phyloP scores from a whole-genome alignment of 2,797 vertebrate genomes.

The Phyllotis vaccarum region DNA sequence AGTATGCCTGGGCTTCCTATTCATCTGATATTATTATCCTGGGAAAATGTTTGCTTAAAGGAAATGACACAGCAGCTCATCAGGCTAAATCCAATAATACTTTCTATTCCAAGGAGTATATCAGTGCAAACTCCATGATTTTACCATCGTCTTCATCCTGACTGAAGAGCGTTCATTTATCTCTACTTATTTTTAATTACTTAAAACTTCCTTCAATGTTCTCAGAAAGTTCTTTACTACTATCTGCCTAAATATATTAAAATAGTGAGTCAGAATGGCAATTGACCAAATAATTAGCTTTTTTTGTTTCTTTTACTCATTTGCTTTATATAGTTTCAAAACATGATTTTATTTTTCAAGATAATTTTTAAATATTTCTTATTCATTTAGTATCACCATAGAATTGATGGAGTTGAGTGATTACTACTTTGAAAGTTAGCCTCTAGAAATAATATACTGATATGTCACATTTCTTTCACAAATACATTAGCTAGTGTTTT shows the following conservation, averaged over 20 bases:
- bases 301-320: background rate
- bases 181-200: constrained; percentile 41
- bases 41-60: constrained; percentile 56
- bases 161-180: constrained; percentile 24
- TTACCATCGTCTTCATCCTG: constrained; percentile 53
- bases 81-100: constrained; percentile 25
- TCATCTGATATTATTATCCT: constrained; percentile 62
- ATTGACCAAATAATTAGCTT: background rate
- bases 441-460: background rate
- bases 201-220: constrained; percentile 36
- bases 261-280: constrained; percentile 53
- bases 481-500: background rate
- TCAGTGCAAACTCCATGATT: constrained; percentile 31
- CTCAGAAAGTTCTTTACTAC: constrained; percentile 19
- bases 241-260: background rate
- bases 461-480: background rate
- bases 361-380: constrained; percentile 20
- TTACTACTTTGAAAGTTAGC: constrained; percentile 1
- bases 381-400: background rate
- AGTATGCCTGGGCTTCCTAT: constrained; percentile 39
- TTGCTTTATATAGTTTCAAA: background rate
- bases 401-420: background rate
- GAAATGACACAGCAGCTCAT: constrained; percentile 48
- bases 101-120: constrained; percentile 53
- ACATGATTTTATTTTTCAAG: constrained; percentile 39